Percentiles rank a stretch among this genome's conserved stretches.
Evolutionary conservation across 2,888 invertebrate species (phyloP).

Genomic region (Lycocerus yunnanus): DNA sequence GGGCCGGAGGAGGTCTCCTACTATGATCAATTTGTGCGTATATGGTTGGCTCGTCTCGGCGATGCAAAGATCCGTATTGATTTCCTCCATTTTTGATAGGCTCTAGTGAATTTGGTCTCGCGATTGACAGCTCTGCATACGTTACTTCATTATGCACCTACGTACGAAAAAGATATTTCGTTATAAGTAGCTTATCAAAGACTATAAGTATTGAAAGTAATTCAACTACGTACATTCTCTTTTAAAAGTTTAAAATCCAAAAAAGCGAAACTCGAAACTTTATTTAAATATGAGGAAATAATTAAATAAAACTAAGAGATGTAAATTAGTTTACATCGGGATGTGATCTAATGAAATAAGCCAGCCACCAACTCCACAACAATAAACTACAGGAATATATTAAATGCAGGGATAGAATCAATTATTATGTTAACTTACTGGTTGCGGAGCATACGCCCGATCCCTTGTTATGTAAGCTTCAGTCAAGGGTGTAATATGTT

Average conservation of each 20-base stretch:
- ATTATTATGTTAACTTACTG: slow-evolving; percentile 50
- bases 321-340: slow-evolving; percentile 32
- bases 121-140: slow-evolving; percentile 65
- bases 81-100: slow-evolving; percentile 51
- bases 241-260: background rate
- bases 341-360: slow-evolving; percentile 27
- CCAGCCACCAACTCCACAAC: slow-evolving; percentile 35
- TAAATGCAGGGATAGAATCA: slow-evolving; percentile 38
- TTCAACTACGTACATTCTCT: background rate
- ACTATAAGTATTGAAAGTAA: background rate
- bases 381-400: slow-evolving; percentile 36
- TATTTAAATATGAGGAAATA: slow-evolving; percentile 6
- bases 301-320: slow-evolving; percentile 33
- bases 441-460: slow-evolving; percentile 50
- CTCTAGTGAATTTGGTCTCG: slow-evolving; percentile 60
- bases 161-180: slow-evolving; percentile 3
- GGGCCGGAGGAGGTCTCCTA: slow-evolving; percentile 56
- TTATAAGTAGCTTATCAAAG: background rate
- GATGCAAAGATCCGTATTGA: slow-evolving; percentile 50
- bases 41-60: slow-evolving; percentile 68
- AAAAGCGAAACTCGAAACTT: slow-evolving; percentile 1
- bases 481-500: slow-evolving; percentile 49
- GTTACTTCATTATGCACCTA: slow-evolving; percentile 61
- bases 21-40: slow-evolving; percentile 77
- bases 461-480: slow-evolving; percentile 55